These are phyloP conservation scores for Elysia crispata DNA, from an alignment of 2,888 invertebrate species.

Conservation along the genomic window DNA sequence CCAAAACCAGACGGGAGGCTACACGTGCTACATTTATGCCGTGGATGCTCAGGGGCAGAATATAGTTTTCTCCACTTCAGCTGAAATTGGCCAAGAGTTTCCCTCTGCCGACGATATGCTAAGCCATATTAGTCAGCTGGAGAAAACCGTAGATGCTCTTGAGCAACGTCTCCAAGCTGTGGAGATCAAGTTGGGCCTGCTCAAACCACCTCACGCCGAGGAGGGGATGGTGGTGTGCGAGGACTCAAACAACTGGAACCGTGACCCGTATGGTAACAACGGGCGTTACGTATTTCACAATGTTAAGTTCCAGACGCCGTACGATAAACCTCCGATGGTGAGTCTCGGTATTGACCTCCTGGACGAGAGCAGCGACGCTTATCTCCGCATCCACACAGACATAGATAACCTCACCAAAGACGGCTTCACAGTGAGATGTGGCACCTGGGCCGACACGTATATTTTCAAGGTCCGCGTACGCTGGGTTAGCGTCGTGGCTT, in stretches of 20 bases:
- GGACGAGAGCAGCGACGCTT: neutral
- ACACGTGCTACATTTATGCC: neutral
- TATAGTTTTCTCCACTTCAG: neutral
- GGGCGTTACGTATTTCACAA: neutral
- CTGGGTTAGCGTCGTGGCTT: slow-evolving; percentile 7
- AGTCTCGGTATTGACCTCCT: neutral
- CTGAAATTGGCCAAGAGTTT: slow-evolving; percentile 1
- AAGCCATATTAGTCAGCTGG: neutral
- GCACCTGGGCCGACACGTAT: slow-evolving; percentile 7
- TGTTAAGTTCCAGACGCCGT: neutral
- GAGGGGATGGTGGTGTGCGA: slow-evolving; percentile 11
- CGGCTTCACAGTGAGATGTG: slow-evolving; percentile 10
- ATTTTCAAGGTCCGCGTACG: neutral
- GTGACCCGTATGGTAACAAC: neutral
- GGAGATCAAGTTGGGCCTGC: neutral
- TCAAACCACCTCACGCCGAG: slow-evolving; percentile 12
- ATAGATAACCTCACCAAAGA: neutral
- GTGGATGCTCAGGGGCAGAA: slow-evolving; percentile 1
- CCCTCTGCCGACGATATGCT: slow-evolving; percentile 2
- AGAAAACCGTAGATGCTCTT: neutral
- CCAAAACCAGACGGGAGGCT: slow-evolving; percentile 2
- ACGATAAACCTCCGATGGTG: neutral
- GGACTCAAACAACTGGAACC: neutral
- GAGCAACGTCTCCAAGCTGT: neutral
- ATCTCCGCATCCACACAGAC: neutral